Evolutionary conservation across 2,113 vertebrate species (phyloP).

Genomic region (Crotalus viridis): DNA sequence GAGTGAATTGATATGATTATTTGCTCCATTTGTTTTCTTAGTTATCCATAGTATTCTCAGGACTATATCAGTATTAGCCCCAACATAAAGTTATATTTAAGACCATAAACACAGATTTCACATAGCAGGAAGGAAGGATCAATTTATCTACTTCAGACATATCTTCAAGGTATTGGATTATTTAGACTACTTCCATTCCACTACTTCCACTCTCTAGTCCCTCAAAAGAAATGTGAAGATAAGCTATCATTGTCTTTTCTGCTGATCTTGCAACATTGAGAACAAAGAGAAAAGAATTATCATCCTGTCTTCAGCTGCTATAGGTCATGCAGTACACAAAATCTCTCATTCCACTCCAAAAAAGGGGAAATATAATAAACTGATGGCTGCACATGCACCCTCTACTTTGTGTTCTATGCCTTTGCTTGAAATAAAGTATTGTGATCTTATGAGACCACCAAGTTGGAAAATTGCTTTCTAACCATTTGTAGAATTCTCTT

Average conservation of each 20-base stretch:
- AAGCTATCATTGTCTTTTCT: not conserved
- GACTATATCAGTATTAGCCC: not conserved
- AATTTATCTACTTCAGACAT: not conserved
- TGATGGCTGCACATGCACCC: not conserved
- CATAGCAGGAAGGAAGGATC: slow-evolving; percentile 3
- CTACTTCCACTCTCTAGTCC: not conserved
- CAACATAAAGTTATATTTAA: not conserved
- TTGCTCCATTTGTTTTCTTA: not conserved
- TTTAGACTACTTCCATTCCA: not conserved
- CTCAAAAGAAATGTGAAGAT: not conserved
- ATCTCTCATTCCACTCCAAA: not conserved
- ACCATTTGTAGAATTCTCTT: not conserved
- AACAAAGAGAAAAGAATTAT: not conserved
- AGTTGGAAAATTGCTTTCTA: not conserved
- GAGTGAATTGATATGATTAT: not conserved
- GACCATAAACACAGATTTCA: not conserved
- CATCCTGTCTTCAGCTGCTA: not conserved
- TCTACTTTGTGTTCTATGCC: not conserved
- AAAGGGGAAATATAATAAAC: not conserved
- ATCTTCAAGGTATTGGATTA: not conserved
- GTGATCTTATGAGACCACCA: not conserved
- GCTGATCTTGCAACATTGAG: not conserved
- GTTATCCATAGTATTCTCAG: not conserved
- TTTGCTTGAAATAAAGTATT: not conserved
- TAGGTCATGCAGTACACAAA: not conserved